These are phyloP conservation scores for Beris chalybata DNA, from an alignment of 2,888 invertebrate species.

Conservation along the genomic window DNA sequence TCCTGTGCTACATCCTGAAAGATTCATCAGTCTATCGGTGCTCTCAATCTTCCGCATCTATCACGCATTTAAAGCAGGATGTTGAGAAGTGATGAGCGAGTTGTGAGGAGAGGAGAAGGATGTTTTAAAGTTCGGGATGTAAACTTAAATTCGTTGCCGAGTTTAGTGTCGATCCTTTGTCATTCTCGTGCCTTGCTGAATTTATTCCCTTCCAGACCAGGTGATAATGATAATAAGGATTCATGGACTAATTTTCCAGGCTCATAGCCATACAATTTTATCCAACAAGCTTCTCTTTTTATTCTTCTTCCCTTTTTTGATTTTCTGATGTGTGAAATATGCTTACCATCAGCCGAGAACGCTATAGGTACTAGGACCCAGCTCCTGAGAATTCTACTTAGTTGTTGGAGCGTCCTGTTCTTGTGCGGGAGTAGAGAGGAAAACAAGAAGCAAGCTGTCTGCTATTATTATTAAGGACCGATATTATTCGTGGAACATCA, in stretches of 20 bases:
- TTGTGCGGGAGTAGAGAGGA: no score
- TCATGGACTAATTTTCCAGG: conserved; percentile 38
- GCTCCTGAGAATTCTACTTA: background rate
- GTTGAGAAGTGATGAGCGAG: no score
- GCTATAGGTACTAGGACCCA: background rate
- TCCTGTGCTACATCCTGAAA: no score
- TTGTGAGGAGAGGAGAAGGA: no score
- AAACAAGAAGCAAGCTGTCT: no score
- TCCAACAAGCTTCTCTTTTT: conserved; percentile 5
- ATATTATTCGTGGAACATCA: background rate
- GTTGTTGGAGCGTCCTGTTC: background rate
- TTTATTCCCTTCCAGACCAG: conserved; percentile 15
- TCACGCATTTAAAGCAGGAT: no score
- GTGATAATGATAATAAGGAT: conserved; percentile 34
- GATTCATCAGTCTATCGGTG: no score
- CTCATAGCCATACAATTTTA: conserved; percentile 37
- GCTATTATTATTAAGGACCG: background rate
- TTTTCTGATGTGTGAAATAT: conserved; percentile 35
- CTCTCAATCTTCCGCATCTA: no score
- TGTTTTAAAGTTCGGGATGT: no score
- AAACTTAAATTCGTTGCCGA: no score
- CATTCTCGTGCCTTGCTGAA: conserved; percentile 1
- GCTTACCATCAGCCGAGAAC: conserved; percentile 5
- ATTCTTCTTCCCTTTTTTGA: conserved; percentile 6
- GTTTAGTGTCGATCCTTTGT: no score